A percentile compares a stretch with the other conserved stretches of the same genome.
Conservation (phyloP, 1,140 invertebrate species). For the Drosophila mojavensis region DNA sequence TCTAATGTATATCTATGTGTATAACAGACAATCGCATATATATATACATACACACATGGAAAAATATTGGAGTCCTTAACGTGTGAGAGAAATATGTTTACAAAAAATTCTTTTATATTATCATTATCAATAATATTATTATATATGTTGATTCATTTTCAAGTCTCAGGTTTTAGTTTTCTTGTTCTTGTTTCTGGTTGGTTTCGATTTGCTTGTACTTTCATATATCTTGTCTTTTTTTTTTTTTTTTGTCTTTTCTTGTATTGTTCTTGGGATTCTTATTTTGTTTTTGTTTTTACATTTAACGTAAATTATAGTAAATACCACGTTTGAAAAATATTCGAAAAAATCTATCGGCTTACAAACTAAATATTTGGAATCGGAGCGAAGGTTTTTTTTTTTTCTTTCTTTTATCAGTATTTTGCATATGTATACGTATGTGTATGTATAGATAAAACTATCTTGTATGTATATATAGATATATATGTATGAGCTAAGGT, state of each 20-base stretch:
- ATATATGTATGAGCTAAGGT: conserved; percentile 36
- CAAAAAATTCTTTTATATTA: conserved; percentile 46
- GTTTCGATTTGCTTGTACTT: conserved; percentile 67
- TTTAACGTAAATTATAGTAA: conserved; percentile 36
- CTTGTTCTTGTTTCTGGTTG: conserved; percentile 51
- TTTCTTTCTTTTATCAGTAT: conserved; percentile 13
- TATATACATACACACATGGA: conserved; percentile 51
- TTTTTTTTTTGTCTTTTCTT: conserved; percentile 13
- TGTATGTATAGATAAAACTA: conserved; percentile 49
- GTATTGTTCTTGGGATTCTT: conserved; percentile 2
- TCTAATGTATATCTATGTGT: conserved; percentile 61
- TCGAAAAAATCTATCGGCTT: conserved; percentile 54
- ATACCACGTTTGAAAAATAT: conserved; percentile 60
- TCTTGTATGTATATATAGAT: conserved; percentile 37
- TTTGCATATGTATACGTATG: conserved; percentile 38
- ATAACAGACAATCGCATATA: conserved; percentile 56
- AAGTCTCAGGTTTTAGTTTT: conserved; percentile 71
- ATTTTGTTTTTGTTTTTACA: conserved; percentile 26
- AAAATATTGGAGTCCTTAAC: conserved; percentile 66
- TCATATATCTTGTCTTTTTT: conserved; percentile 39
- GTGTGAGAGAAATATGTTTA: conserved; percentile 64
- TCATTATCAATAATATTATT: conserved; percentile 26
- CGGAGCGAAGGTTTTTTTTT: conserved; percentile 71
- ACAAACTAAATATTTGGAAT: conserved; percentile 79
- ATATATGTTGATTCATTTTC: conserved; percentile 21